Percentiles rank a stretch among this genome's conserved stretches.
Conservation (phyloP, 2,113 vertebrate genomes). For the Stigmatopora nigra region DNA sequence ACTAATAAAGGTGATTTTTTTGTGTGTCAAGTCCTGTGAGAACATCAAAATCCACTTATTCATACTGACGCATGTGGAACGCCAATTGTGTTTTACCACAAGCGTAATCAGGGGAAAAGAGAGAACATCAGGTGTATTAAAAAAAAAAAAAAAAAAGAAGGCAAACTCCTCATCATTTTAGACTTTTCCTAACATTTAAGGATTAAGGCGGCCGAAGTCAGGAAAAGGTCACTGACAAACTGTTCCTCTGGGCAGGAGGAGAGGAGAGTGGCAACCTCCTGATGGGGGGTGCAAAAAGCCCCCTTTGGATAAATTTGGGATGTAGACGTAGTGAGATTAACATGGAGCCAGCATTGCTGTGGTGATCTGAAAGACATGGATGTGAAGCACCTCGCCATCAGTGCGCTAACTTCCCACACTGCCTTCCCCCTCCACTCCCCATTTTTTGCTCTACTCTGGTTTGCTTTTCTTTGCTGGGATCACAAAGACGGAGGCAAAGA, state of each 20-base stretch:
- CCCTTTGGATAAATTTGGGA: constrained; percentile 58
- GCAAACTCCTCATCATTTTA: constrained; percentile 59
- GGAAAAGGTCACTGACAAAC: constrained; percentile 52
- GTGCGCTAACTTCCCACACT: constrained; percentile 33
- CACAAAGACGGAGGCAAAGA: constrained; percentile 25
- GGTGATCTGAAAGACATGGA: constrained; percentile 43
- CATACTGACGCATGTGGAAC: constrained; percentile 6
- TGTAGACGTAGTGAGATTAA: constrained; percentile 63
- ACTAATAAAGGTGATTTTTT: neutral
- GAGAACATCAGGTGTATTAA: constrained; percentile 49
- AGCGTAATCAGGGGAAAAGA: constrained; percentile 30
- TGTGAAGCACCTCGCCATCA: constrained; percentile 20
- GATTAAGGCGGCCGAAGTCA: constrained; percentile 56
- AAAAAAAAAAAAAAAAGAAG: constrained; percentile 13
- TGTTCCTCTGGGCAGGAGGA: constrained; percentile 31
- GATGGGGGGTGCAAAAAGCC: constrained; percentile 37
- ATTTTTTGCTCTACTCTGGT: constrained; percentile 32
- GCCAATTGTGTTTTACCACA: constrained; percentile 26
- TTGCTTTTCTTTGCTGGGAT: constrained; percentile 49
- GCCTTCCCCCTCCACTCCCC: constrained; percentile 19
- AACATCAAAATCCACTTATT: neutral
- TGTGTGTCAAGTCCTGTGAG: neutral
- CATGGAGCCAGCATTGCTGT: constrained; percentile 61
- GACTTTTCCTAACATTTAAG: constrained; percentile 59
- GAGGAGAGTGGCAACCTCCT: constrained; percentile 38